Evolutionary conservation across 2,113 vertebrate genomes (phyloP).

Genomic region (Phylloscopus trochilus): DNA sequence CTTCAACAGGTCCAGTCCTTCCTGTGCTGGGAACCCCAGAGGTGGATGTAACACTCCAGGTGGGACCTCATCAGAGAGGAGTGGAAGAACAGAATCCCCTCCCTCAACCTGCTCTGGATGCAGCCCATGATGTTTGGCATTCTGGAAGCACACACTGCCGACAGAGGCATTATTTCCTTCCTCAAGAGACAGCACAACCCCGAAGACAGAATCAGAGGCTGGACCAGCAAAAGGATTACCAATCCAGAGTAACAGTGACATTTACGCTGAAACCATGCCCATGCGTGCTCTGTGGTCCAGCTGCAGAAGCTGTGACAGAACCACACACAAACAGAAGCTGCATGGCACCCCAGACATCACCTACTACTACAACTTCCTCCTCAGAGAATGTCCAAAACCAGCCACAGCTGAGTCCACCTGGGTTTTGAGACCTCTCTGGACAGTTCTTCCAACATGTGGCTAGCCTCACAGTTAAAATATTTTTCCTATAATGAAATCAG

Average conservation of each 20-base stretch:
- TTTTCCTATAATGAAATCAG: background rate
- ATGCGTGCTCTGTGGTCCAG: background rate
- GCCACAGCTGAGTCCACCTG: too few species aligned
- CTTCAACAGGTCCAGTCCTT: background rate
- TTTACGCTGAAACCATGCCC: background rate
- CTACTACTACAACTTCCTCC: background rate
- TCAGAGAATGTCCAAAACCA: background rate
- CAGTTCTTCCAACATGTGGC: background rate
- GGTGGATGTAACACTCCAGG: background rate
- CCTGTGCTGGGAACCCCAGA: background rate
- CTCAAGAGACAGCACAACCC: background rate
- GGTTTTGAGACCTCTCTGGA: background rate
- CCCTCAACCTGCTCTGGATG: background rate
- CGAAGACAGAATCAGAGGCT: background rate
- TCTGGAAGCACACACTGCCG: background rate
- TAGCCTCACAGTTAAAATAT: background rate
- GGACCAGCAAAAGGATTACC: background rate
- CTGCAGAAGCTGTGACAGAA: background rate
- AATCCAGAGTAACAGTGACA: background rate
- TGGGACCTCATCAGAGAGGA: background rate
- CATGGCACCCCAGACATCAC: background rate
- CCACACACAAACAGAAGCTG: fast-evolving
- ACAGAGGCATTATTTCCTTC: background rate
- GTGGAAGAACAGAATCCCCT: background rate
- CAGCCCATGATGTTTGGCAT: background rate